Evolutionary conservation across 2,888 invertebrate species (phyloP).

Genomic region (Callosobruchus maculatus): DNA sequence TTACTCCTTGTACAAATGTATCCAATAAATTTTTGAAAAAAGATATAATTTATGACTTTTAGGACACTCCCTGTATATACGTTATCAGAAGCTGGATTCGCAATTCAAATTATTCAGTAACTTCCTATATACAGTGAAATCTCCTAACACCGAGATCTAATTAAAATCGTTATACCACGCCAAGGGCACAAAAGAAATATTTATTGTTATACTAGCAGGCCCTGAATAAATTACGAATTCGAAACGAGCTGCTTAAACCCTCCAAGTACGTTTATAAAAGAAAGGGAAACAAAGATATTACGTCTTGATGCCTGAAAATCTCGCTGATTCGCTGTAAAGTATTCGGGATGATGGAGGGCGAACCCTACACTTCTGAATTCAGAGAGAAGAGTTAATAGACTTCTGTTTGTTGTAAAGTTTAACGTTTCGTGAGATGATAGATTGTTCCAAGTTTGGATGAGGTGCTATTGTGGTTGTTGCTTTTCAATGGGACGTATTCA

Average conservation of each 20-base stretch:
- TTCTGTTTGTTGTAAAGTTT: not conserved
- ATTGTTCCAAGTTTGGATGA: not conserved
- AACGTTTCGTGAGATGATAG: slow-evolving; percentile 1
- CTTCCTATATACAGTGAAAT: not conserved
- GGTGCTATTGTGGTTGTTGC: not conserved
- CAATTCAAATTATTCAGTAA: not conserved
- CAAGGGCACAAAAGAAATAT: not conserved
- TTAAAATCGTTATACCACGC: not conserved
- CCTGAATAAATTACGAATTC: not conserved
- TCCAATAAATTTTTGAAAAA: too few species aligned
- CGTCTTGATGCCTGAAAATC: not conserved
- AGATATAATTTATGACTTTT: too few species aligned
- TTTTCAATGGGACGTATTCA: not conserved
- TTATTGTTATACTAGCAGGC: not conserved
- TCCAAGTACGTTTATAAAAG: not conserved
- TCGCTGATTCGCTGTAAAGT: not conserved
- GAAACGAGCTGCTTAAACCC: not conserved
- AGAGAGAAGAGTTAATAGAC: not conserved
- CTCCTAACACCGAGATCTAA: not conserved
- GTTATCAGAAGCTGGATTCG: not conserved
- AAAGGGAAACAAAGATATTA: not conserved
- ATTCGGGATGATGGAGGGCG: not conserved
- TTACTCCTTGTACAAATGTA: too few species aligned
- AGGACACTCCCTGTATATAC: too few species aligned
- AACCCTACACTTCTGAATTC: not conserved